phyloP scores from a whole-genome alignment of 1,140 invertebrate species.

The Geopemphigus sp. region DNA sequence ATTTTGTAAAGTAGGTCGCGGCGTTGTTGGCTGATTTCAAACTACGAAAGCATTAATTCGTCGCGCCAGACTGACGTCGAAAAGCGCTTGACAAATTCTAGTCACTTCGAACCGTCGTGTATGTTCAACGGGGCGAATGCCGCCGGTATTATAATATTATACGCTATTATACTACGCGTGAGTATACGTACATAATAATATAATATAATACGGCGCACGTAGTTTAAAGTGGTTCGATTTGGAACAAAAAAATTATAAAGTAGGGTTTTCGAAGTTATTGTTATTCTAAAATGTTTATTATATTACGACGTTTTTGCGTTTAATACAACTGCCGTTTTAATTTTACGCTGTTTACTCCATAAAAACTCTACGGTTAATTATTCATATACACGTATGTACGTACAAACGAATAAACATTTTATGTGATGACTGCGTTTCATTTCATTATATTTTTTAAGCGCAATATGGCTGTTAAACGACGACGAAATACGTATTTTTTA shows the following conservation, averaged over 20 bases:
- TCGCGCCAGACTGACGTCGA: not conserved
- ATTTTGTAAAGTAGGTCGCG: slow-evolving; percentile 22
- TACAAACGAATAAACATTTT: too few species aligned
- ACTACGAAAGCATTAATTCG: slow-evolving; percentile 21
- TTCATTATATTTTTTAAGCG: not conserved
- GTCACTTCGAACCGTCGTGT: not conserved
- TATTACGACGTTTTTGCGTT: too few species aligned
- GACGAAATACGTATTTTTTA: not conserved
- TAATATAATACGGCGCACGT: too few species aligned
- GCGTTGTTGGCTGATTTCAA: slow-evolving; percentile 9
- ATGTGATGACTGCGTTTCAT: not conserved
- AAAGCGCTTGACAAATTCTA: slow-evolving; percentile 2
- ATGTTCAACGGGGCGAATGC: not conserved
- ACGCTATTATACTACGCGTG: too few species aligned
- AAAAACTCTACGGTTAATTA: not conserved
- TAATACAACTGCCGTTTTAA: not conserved
- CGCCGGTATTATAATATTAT: too few species aligned
- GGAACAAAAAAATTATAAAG: too few species aligned
- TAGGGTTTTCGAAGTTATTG: too few species aligned
- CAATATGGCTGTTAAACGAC: not conserved
- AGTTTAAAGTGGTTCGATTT: too few species aligned
- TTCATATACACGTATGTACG: not conserved
- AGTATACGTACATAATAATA: too few species aligned
- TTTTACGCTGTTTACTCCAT: not conserved
- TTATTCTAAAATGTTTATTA: too few species aligned